Percentiles rank a stretch among this genome's conserved stretches.
Conservation (phyloP, 2,888 invertebrate genomes). For the Phasia obesa region DNA sequence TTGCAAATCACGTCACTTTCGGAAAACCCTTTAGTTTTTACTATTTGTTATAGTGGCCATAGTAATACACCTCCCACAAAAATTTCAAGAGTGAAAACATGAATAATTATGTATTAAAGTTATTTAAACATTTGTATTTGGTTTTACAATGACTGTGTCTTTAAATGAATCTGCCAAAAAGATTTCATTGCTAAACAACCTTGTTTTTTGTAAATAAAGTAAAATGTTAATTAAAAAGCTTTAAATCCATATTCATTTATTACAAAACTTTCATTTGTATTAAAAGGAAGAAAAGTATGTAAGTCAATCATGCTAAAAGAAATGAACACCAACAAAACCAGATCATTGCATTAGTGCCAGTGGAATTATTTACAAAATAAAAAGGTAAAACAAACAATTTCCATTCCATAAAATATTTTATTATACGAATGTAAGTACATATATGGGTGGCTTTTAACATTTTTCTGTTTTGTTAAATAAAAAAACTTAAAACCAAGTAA, state of each 20-base stretch:
- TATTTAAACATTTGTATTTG: background rate
- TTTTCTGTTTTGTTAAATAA: slow-evolving; percentile 29
- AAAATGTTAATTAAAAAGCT: slow-evolving; percentile 51
- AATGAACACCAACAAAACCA: slow-evolving; percentile 1
- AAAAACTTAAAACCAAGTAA: slow-evolving; percentile 27
- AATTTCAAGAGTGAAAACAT: too few relatives aligned
- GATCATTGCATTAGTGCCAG: slow-evolving; percentile 28
- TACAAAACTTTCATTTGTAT: slow-evolving; percentile 55
- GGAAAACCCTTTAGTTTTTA: too few relatives aligned
- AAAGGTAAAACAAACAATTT: slow-evolving; percentile 30
- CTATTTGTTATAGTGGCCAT: too few relatives aligned
- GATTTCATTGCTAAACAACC: background rate
- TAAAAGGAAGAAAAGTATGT: background rate
- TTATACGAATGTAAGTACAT: slow-evolving; percentile 20
- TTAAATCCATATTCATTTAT: slow-evolving; percentile 53
- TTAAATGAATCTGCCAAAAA: background rate
- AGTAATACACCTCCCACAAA: too few relatives aligned
- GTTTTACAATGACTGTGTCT: too few relatives aligned
- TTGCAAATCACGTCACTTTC: too few relatives aligned
- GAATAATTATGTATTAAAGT: too few relatives aligned
- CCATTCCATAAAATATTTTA: slow-evolving; percentile 35
- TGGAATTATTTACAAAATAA: slow-evolving; percentile 15
- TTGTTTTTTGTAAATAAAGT: slow-evolving; percentile 1
- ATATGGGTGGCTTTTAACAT: slow-evolving; percentile 67
- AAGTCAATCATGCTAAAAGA: slow-evolving; percentile 18